Base-by-base conservation (phyloP, 2,797 vertebrate genomes). In the Sebastes minor region DNA sequence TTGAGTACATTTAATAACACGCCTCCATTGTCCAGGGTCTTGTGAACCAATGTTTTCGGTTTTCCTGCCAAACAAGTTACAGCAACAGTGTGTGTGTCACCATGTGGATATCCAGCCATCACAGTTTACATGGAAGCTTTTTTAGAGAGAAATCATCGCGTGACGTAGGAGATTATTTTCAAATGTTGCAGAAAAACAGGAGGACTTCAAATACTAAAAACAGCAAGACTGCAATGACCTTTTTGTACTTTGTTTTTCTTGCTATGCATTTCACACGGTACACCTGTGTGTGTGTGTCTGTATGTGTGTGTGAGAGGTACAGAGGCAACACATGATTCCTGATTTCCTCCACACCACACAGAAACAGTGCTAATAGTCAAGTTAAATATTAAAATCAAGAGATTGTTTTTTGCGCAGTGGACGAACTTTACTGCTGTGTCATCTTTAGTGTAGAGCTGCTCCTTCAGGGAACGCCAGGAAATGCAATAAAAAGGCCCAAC, bases 201-300 rank as follows among this genome's bases (percentile, higher is more conserved):
- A 60, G 32, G 46, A 60, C 28, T 49, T 49, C 14, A 65, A 53
- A 20, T 62, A n/a, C 28, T 35, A 14, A 23, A 46, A 79, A 80
- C 46, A 49, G 8, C 5, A 38, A 78, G 32, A 81, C 38, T 38
- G 8, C 59, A 28, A 33, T 59, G 75, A 82, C 18, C 59, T 70
- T 75, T 70, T 71, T 62, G 13, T 81, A 46, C 42, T 22, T 5
- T 16, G 22, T 22, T 63, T 63, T 42, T 16, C 61, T 53, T 80
- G 74, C 81, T 82, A 63, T 83, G 66, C 74, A 87, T 85, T 76
- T 74, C 25, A n/a, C 23, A 46, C 42, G 6, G 16, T 46, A 46
- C 42, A 46, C 42, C 42, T n/a, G n/a, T n/a, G n/a, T 52, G 0
- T 64, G 7, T 76, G 53, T 80, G 56, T 67, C 60, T 33, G 20